These are phyloP conservation scores for Erithacus rubecula DNA, from an alignment of 2,797 vertebrate genomes.

Conservation along the genomic window DNA sequence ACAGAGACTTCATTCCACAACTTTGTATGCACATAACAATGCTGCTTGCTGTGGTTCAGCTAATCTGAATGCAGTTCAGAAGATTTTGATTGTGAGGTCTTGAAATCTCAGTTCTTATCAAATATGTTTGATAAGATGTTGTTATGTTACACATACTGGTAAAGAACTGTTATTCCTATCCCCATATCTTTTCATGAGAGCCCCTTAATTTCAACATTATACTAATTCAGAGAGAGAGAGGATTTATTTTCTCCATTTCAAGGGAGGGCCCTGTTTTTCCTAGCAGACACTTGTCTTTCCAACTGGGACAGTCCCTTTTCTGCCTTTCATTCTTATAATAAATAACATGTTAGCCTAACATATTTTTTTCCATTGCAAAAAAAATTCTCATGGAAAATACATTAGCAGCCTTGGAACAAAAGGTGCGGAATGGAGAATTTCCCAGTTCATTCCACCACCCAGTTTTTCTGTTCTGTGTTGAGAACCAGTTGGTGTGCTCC, in stretches of 20 bases:
- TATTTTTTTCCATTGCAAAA: conserved; percentile 31
- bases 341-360: conserved; percentile 5
- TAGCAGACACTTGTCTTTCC: too few relatives aligned
- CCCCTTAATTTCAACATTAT: too few relatives aligned
- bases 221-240: too few relatives aligned
- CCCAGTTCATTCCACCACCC: not conserved
- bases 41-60: not conserved
- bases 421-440: not conserved
- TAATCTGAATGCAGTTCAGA: not conserved
- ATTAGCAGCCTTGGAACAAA: conserved; percentile 40
- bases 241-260: too few relatives aligned
- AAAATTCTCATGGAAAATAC: conserved; percentile 38
- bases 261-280: too few relatives aligned
- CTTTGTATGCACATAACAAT: not conserved
- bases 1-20: not conserved
- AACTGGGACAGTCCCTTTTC: not conserved
- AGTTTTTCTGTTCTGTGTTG: not conserved
- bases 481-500: conserved; percentile 24
- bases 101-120: not conserved
- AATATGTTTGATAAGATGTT: not conserved
- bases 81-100: not conserved
- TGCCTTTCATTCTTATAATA: conserved; percentile 11
- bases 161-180: too few relatives aligned
- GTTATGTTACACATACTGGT: too few relatives aligned
- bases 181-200: too few relatives aligned